phyloP scores from a whole-genome alignment of 2,113 vertebrate species.

The Cryptotis parvus region DNA sequence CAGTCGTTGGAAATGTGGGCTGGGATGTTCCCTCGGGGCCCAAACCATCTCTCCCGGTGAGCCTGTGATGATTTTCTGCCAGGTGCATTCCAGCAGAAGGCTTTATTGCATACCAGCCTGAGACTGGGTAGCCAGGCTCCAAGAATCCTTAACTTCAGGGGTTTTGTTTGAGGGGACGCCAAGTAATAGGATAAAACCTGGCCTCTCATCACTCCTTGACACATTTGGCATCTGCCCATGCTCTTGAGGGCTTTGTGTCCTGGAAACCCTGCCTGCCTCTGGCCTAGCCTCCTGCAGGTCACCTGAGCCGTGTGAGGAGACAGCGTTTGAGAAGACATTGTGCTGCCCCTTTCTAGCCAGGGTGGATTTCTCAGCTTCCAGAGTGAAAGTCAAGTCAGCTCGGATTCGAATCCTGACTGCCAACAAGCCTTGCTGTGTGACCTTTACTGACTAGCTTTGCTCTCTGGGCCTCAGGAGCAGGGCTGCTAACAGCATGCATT shows the following conservation, averaged over 20 bases:
- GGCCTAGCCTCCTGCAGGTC: not conserved
- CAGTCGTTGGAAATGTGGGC: not conserved
- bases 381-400: not conserved
- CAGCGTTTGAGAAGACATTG: rapidly evolving
- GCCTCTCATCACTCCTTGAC: not conserved
- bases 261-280: not conserved
- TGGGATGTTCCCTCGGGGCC: not conserved
- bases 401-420: not conserved
- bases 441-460: constrained; percentile 10
- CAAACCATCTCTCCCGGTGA: not conserved
- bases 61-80: not conserved
- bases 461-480: constrained; percentile 38
- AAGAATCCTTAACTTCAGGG: not conserved
- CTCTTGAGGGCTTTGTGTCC: not conserved
- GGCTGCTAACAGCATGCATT: not conserved
- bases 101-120: not conserved
- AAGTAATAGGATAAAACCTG: not conserved
- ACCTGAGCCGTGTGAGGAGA: not conserved
- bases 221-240: not conserved
- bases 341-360: not conserved
- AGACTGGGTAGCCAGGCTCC: not conserved
- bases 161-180: not conserved
- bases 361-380: not conserved
- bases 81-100: not conserved
- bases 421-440: not conserved